A percentile compares a stretch with the other conserved stretches of the same genome.
These are phyloP conservation scores for Tonatia bakeri DNA, from an alignment of 2,113 vertebrate genomes.

Conservation along the genomic window DNA sequence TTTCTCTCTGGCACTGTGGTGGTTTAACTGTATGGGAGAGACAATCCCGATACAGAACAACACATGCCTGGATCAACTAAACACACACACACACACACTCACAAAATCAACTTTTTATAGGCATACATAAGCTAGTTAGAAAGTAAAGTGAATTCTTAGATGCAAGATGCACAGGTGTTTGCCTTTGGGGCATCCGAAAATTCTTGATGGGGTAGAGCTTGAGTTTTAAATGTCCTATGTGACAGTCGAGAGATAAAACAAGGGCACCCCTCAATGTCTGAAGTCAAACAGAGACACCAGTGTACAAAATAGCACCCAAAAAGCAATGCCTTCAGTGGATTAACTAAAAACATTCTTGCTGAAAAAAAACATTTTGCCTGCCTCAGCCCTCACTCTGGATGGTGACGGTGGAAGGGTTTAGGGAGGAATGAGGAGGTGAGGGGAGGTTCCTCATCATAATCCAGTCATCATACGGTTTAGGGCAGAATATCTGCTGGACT, in stretches of 20 bases:
- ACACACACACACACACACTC: background rate
- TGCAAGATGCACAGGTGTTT: background rate
- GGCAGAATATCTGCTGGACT: background rate
- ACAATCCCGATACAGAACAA: background rate
- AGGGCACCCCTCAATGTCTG: background rate
- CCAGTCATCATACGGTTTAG: background rate
- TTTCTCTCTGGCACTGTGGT: background rate
- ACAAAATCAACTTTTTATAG: background rate
- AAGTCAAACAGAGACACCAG: background rate
- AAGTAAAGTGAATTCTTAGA: background rate
- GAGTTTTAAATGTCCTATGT: constrained; percentile 3
- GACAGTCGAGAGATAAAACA: background rate
- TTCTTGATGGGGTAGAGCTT: background rate
- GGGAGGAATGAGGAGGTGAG: background rate
- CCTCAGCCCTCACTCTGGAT: background rate
- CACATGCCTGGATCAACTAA: background rate
- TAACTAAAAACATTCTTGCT: background rate
- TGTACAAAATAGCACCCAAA: background rate
- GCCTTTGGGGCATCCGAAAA: background rate
- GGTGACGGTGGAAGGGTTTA: background rate
- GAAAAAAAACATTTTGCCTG: background rate
- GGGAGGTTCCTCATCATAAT: background rate
- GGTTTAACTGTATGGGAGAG: background rate
- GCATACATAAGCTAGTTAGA: background rate
- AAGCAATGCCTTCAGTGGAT: background rate